phyloP scores from a whole-genome alignment of 1,140 invertebrate species.

The Heterodera schachtii region DNA sequence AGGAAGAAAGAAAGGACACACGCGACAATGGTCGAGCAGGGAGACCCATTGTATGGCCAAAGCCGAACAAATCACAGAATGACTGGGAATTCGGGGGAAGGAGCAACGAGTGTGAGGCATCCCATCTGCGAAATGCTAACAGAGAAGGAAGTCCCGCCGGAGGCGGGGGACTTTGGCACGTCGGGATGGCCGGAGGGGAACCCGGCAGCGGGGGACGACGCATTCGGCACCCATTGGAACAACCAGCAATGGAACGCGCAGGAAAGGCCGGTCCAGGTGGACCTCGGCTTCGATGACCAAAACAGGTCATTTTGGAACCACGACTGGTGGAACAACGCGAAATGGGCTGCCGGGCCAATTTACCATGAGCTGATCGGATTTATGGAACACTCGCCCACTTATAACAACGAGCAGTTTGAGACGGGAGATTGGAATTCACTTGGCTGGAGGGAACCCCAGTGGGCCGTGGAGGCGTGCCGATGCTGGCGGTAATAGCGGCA shows the following conservation, averaged over 20 bases:
- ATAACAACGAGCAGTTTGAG: constrained; percentile 17
- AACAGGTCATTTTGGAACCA: constrained; percentile 50
- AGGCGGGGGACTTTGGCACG: neutral
- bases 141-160: too few relatives aligned
- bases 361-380: constrained; percentile 44
- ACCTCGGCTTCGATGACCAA: constrained; percentile 45
- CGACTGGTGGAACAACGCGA: constrained; percentile 49
- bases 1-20: neutral
- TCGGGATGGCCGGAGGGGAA: constrained; percentile 26
- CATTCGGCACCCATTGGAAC: constrained; percentile 45
- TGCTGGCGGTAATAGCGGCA: neutral
- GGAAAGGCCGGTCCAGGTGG: constrained; percentile 44
- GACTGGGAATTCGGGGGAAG: too few relatives aligned
- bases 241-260: constrained; percentile 50
- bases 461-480: neutral
- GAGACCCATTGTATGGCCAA: too few relatives aligned
- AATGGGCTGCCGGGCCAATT: constrained; percentile 39
- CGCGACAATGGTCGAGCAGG: neutral
- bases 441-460: constrained; percentile 38
- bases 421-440: constrained; percentile 34
- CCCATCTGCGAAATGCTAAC: neutral
- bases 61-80: too few relatives aligned
- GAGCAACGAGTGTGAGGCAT: neutral
- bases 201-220: constrained; percentile 41
- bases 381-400: constrained; percentile 30